Conservation (phyloP, 2,888 invertebrate species). For the Drosophila villosipedis region DNA sequence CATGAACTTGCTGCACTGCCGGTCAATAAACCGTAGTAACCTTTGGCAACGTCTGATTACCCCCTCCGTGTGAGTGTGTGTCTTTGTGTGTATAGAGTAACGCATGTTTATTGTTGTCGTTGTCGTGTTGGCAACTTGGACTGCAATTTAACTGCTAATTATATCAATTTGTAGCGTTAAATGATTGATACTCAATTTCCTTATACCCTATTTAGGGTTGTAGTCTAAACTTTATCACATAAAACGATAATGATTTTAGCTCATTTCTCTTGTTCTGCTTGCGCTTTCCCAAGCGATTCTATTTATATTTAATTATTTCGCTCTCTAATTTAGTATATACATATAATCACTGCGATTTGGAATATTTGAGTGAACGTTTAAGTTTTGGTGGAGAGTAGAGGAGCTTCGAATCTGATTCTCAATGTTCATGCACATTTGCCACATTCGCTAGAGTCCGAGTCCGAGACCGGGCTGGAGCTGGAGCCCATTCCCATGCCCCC, state of each 20-base stretch:
- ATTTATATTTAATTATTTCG: background rate
- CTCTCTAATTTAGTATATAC: background rate
- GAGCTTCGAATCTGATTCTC: conserved; percentile 7
- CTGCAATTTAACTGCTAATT: conserved; percentile 62
- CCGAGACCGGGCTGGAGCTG: background rate
- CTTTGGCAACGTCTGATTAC: conserved; percentile 47
- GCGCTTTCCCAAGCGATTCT: background rate
- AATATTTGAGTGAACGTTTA: conserved; percentile 33
- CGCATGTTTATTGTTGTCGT: background rate
- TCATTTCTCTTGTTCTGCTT: background rate
- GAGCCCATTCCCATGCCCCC: conserved; percentile 20
- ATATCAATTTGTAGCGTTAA: conserved; percentile 57
- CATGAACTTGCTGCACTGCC: conserved; percentile 22
- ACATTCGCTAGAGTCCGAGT: background rate
- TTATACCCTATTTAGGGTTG: background rate
- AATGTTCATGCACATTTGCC: conserved; percentile 11
- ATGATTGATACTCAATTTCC: conserved; percentile 50
- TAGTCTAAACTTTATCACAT: background rate
- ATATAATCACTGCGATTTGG: conserved; percentile 44
- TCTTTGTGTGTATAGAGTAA: conserved; percentile 2
- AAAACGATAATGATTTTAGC: background rate
- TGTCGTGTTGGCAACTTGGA: conserved; percentile 21
- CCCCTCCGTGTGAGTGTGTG: conserved; percentile 13
- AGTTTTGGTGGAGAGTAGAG: conserved; percentile 2
- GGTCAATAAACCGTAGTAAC: conserved; percentile 81